A percentile compares a stretch with the other conserved stretches of the same genome.
These are phyloP conservation scores for Bujurquina vittata DNA, from an alignment of 2,113 vertebrate species.

Conservation along the genomic window DNA sequence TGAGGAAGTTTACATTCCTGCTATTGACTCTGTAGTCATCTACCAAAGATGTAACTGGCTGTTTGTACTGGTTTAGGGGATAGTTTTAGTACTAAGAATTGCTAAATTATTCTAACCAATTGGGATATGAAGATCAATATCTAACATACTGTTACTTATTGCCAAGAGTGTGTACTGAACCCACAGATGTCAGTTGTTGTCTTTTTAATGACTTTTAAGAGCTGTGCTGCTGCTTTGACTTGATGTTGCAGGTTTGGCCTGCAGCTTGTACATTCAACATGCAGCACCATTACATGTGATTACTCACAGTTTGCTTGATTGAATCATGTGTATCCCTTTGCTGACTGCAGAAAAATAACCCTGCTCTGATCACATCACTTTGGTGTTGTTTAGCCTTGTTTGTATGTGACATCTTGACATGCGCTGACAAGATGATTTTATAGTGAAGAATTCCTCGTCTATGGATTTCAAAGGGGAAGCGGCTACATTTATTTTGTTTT, in stretches of 20 bases:
- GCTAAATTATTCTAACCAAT: background rate
- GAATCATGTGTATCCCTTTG: background rate
- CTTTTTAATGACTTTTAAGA: background rate
- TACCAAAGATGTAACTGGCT: background rate
- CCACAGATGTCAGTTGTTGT: background rate
- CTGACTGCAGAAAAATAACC: background rate
- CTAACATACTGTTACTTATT: background rate
- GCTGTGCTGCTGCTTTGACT: background rate
- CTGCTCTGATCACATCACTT: background rate
- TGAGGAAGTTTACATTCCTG: background rate
- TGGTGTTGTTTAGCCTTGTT: background rate
- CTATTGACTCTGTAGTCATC: background rate
- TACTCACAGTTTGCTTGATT: conserved; percentile 12
- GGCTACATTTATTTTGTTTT: background rate
- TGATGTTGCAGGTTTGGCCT: background rate
- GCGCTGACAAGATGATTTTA: background rate
- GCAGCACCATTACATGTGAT: background rate
- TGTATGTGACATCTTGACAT: background rate
- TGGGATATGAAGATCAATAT: background rate
- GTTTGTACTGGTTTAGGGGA: background rate
- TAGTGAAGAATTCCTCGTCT: background rate
- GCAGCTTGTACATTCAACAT: background rate
- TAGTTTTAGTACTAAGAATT: background rate
- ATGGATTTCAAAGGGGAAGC: background rate
- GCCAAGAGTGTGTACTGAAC: background rate